These are phyloP conservation scores for Lonchura striata DNA, from an alignment of 2,113 vertebrate species.

Conservation along the genomic window DNA sequence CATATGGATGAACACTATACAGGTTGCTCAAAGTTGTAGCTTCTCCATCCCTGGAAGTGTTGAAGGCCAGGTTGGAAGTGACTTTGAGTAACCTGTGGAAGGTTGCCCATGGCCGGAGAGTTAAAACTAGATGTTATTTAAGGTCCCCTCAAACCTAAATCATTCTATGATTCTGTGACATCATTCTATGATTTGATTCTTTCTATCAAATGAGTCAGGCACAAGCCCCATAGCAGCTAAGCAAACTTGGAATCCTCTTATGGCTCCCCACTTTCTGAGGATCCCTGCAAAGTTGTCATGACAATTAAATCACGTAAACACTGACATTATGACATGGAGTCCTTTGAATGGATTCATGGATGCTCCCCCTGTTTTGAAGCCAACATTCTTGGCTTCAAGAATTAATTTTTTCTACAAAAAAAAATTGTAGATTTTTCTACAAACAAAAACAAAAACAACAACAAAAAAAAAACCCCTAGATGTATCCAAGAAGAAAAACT, in stretches of 20 bases:
- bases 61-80: not conserved
- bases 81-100: not conserved
- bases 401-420: no score
- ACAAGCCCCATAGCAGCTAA: not conserved
- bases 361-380: not conserved
- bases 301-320: not conserved
- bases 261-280: not conserved
- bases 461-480: no score
- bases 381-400: no score
- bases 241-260: not conserved
- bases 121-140: not conserved
- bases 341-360: not conserved
- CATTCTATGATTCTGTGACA: not conserved
- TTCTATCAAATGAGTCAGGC: not conserved
- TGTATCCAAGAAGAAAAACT: not conserved
- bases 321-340: not conserved
- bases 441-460: no score
- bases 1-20: fast-evolving
- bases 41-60: not conserved
- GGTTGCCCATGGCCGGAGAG: fast-evolving
- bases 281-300: not conserved
- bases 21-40: not conserved
- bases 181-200: not conserved
- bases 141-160: not conserved
- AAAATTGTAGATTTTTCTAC: no score